Conservation (phyloP, 2,797 vertebrate species). For the Parauchenoglanis ngamensis region DNA sequence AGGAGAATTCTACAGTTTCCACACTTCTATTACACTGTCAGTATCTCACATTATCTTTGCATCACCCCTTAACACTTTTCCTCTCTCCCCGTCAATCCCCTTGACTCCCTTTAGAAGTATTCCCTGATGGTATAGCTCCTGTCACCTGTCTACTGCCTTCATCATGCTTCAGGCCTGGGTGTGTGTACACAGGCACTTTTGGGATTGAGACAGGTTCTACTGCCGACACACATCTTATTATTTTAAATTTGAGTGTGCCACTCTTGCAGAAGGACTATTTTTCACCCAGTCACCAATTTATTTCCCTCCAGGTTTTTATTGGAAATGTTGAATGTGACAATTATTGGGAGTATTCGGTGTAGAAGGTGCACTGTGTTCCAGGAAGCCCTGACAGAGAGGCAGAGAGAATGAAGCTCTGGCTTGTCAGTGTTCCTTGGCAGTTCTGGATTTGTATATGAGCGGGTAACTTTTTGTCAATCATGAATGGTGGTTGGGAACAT, state of each 20-base stretch:
- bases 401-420: constrained; percentile 48
- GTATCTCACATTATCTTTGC: constrained; percentile 48
- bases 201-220: constrained; percentile 57
- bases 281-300: constrained; percentile 51
- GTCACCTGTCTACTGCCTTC: constrained; percentile 78
- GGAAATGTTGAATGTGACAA: constrained; percentile 74
- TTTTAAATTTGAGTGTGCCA: constrained; percentile 75
- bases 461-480: constrained; percentile 62
- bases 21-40: constrained; percentile 44
- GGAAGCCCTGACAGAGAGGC: constrained; percentile 46
- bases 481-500: constrained; percentile 53
- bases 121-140: constrained; percentile 76
- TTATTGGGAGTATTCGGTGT: constrained; percentile 61
- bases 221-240: constrained; percentile 79
- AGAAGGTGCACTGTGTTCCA: constrained; percentile 53
- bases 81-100: constrained; percentile 29
- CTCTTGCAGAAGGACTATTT: constrained; percentile 69
- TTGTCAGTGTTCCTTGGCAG: constrained; percentile 68
- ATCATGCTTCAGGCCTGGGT: constrained; percentile 63
- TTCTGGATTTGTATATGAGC: constrained; percentile 63
- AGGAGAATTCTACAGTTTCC: constrained; percentile 31
- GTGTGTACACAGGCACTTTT: constrained; percentile 35
- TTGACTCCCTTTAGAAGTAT: constrained; percentile 70
- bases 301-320: constrained; percentile 64
- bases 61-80: constrained; percentile 21